Base-by-base conservation (phyloP, 2,113 vertebrate species). In the Larimichthys crocea region DNA sequence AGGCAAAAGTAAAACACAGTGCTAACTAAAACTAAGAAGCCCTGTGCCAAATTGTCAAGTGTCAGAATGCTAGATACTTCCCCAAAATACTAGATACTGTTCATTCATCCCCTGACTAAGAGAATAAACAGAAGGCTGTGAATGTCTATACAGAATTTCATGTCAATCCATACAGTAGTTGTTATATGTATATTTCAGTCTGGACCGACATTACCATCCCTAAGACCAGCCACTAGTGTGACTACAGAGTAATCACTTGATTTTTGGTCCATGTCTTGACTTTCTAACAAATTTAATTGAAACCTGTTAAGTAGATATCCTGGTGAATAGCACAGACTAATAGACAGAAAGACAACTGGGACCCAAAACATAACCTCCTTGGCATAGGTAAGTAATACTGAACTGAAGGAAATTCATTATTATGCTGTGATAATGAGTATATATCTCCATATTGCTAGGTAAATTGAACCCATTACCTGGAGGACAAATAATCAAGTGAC, bases 401-500 rank as follows among this genome's bases (percentile, higher is more conserved):
- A 79, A 66, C 24, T 69, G 59, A n/a, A 49, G 16, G 20, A 77
- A 75, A 77, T 67, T 20, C 19, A 78, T 84, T 68, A 79, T 63
- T 85, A 60, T 66, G 49, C 26, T 56, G 40, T 10, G 48, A 83
- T 86, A 71, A 85, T 55, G 55, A 85, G 22, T 31, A 71, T 53
- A 62, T 75, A 63, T 80, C 77, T 82, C 46, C 72, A 69, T 84
- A 63, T 61, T 78, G 65, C 46, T 24, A 31, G 78, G 81, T 87
- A 80, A 80, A 90, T 82, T 88, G 48, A 74, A 79, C 31, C 72
- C 73, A 86, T 89, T 85, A 85, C 73, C 86, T 74, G 48, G 63
- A 80, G 74, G 82, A 87, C 69, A 86, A 81, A 85, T 86, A 89
- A 89, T 90, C 76, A 88, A 84, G 63, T 83, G 53, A 74, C 69